phyloP scores from a whole-genome alignment of 2,888 invertebrate genomes.

The Nemurella pictetii region DNA sequence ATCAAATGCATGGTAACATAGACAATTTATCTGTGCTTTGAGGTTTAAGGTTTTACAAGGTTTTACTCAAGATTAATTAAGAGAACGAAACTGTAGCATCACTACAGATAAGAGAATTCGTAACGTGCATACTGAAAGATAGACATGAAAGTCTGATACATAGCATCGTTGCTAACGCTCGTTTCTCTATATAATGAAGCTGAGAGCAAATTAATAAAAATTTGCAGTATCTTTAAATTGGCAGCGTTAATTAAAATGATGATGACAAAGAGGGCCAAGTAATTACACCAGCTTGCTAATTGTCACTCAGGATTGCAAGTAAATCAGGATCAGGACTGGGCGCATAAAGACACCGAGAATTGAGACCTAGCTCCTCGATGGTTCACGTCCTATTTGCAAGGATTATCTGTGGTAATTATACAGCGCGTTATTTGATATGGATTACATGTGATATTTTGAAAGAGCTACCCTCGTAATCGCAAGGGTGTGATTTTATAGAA shows the following conservation, averaged over 20 bases:
- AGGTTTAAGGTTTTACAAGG: too few species aligned
- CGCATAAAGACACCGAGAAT: not conserved
- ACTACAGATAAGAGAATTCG: too few species aligned
- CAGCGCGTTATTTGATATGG: slow-evolving; percentile 12
- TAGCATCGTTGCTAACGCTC: too few species aligned
- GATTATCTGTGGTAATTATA: slow-evolving; percentile 11
- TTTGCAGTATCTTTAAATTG: not conserved
- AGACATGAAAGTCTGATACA: too few species aligned
- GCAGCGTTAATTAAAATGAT: not conserved
- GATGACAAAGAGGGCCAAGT: not conserved
- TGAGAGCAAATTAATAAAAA: not conserved
- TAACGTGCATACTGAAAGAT: too few species aligned
- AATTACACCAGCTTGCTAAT: not conserved
- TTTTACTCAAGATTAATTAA: too few species aligned
- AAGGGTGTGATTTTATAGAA: slow-evolving; percentile 22
- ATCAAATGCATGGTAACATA: too few species aligned
- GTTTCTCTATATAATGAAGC: too few species aligned
- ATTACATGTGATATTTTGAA: not conserved
- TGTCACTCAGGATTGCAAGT: not conserved
- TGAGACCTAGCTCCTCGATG: not conserved
- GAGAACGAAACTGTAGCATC: too few species aligned
- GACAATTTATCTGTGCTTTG: too few species aligned
- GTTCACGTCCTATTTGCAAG: not conserved
- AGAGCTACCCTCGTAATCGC: slow-evolving; percentile 13
- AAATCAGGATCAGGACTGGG: not conserved